Percentiles rank a stretch among this genome's conserved stretches.
phyloP scores from a whole-genome alignment of 2,113 vertebrate genomes.

The Scalopus aquaticus region DNA sequence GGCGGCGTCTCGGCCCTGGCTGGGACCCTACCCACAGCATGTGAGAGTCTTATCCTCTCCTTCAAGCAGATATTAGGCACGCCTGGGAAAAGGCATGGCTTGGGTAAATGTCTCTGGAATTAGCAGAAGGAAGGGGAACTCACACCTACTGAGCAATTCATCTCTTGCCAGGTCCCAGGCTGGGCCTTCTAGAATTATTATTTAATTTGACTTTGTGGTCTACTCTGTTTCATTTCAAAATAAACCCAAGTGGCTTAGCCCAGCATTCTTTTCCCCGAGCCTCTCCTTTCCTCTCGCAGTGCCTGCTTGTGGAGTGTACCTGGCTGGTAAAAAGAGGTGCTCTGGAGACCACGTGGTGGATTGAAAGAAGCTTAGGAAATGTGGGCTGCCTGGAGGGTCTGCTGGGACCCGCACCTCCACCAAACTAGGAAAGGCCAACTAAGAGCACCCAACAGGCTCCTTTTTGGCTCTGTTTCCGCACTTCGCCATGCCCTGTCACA shows the following conservation, averaged over 20 bases:
- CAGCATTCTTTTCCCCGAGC: background rate
- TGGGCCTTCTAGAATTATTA: background rate
- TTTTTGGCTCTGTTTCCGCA: background rate
- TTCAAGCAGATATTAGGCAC: background rate
- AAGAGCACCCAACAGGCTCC: background rate
- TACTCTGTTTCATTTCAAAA: conserved; percentile 57
- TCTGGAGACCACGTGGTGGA: background rate
- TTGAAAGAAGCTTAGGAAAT: conserved; percentile 26
- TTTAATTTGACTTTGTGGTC: conserved; percentile 26
- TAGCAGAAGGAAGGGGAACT: conserved; percentile 12
- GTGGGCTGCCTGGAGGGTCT: background rate
- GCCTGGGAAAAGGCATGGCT: background rate
- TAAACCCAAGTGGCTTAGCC: background rate
- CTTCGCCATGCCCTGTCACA: background rate
- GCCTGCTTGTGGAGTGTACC: background rate
- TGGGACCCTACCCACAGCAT: background rate
- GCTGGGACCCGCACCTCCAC: background rate
- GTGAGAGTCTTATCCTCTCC: background rate
- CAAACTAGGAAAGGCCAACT: background rate
- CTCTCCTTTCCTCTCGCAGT: background rate
- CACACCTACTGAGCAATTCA: background rate
- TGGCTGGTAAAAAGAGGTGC: background rate
- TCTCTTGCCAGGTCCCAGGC: background rate
- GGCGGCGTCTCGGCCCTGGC: background rate
- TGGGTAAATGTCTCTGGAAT: background rate